Conservation (phyloP, 2,113 vertebrate species). For the Saguinus imperator region DNA sequence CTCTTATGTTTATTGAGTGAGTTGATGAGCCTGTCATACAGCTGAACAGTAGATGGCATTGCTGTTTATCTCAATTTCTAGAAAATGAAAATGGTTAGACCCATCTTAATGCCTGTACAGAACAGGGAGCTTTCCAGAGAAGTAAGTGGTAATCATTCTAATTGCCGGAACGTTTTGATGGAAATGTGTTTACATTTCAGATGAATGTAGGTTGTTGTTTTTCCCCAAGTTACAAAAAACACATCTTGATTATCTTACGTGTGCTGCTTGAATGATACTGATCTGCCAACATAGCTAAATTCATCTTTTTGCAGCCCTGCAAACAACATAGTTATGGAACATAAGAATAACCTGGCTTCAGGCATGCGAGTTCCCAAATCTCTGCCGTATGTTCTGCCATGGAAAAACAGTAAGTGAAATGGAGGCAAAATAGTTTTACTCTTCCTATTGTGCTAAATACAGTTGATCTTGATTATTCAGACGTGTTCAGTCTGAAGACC, state of each 20-base stretch:
- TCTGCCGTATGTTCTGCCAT: conserved; percentile 80
- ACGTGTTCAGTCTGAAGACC: neutral
- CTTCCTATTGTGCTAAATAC: neutral
- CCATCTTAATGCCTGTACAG: conserved; percentile 51
- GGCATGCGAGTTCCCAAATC: conserved; percentile 81
- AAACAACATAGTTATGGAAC: conserved; percentile 69
- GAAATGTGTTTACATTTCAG: conserved; percentile 66
- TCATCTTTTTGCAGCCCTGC: conserved; percentile 66
- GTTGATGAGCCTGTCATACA: conserved; percentile 57
- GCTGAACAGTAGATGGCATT: conserved; percentile 71
- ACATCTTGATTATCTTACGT: conserved; percentile 48
- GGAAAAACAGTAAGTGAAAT: conserved; percentile 82
- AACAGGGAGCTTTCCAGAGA: conserved; percentile 57
- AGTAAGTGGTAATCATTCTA: conserved; percentile 63
- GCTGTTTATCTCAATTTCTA: conserved; percentile 71
- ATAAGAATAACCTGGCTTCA: conserved; percentile 79
- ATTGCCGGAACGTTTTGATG: conserved; percentile 56
- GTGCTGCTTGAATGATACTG: conserved; percentile 41
- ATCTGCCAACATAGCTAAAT: conserved; percentile 18
- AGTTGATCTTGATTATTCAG: conserved; percentile 39
- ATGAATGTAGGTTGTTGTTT: conserved; percentile 44
- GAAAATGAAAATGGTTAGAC: conserved; percentile 64
- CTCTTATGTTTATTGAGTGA: conserved; percentile 14
- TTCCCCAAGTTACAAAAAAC: conserved; percentile 27
- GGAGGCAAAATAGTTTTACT: neutral